Conservation (phyloP, 30 jellyfish, hydroid and myxozoan genomes). For the Aurelia sp. region DNA sequence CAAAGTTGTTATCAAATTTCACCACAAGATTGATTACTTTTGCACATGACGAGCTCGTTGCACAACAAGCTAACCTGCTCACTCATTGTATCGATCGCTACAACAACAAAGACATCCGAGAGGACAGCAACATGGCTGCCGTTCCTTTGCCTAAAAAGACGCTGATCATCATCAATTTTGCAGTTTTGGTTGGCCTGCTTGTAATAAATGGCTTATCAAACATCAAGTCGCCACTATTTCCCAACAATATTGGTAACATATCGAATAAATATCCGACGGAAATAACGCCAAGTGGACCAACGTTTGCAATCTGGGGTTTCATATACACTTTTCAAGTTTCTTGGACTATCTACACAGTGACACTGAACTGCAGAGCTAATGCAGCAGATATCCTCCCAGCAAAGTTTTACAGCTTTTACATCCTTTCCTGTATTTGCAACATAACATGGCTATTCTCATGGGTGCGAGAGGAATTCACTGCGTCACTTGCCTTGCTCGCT, state of each 20-base stretch:
- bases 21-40: no score
- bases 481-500: slow-evolving; percentile 42
- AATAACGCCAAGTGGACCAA: slow-evolving; percentile 79
- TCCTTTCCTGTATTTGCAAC: slow-evolving; percentile 43
- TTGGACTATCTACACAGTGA: slow-evolving; percentile 69
- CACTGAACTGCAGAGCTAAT: slow-evolving; percentile 37
- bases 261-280: slow-evolving; percentile 63
- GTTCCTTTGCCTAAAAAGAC: slow-evolving; percentile 49
- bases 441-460: slow-evolving; percentile 64
- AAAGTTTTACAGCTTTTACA: slow-evolving; percentile 55
- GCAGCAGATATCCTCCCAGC: slow-evolving; percentile 75
- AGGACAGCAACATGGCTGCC: slow-evolving; percentile 19
- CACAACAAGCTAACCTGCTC: no score
- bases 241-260: slow-evolving; percentile 49
- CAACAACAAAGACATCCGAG: no score
- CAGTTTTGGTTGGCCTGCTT: slow-evolving; percentile 46
- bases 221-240: slow-evolving; percentile 57
- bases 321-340: slow-evolving; percentile 60
- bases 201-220: slow-evolving; percentile 67
- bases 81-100: no score
- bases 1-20: no score
- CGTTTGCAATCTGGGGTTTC: slow-evolving; percentile 89
- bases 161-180: slow-evolving; percentile 34
- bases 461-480: slow-evolving; percentile 52
- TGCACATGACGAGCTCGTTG: no score